A percentile compares a stretch with the other conserved stretches of the same genome.
Evolutionary conservation across 2,888 invertebrate species (phyloP).

Genomic region (Drosophila yooni): DNA sequence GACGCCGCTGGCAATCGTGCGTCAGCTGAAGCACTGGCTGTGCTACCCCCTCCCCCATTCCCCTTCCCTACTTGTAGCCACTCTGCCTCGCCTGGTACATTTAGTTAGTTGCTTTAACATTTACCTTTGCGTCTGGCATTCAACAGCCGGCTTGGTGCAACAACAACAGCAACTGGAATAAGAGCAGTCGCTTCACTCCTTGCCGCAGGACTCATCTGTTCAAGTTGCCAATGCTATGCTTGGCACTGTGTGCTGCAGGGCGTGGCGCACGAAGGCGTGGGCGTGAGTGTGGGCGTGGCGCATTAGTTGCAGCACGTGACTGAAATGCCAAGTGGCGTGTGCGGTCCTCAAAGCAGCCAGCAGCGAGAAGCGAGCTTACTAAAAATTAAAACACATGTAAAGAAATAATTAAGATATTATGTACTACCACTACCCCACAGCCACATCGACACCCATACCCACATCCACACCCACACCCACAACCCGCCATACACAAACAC

Average conservation of each 20-base stretch:
- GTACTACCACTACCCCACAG: slow-evolving; percentile 38
- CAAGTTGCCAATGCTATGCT: slow-evolving; percentile 54
- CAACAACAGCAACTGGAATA: slow-evolving; percentile 11
- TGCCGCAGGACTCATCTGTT: slow-evolving; percentile 58
- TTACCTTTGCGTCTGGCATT: slow-evolving; percentile 62
- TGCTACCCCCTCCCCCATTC: neutral
- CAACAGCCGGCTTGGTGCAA: slow-evolving; percentile 38
- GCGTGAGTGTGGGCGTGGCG: slow-evolving; percentile 41
- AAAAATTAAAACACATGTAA: slow-evolving; percentile 78
- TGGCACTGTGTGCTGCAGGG: slow-evolving; percentile 19
- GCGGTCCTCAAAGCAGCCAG: slow-evolving; percentile 31
- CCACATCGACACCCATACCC: neutral
- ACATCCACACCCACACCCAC: neutral
- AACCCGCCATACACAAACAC: neutral
- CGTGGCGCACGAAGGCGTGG: slow-evolving; percentile 14
- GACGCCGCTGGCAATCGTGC: slow-evolving; percentile 42
- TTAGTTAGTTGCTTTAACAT: slow-evolving; percentile 72
- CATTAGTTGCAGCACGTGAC: slow-evolving; percentile 78
- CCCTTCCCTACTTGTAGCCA: slow-evolving; percentile 14
- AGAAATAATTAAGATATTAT: slow-evolving; percentile 78
- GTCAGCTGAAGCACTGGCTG: slow-evolving; percentile 28
- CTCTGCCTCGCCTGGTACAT: slow-evolving; percentile 32
- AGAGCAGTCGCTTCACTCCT: slow-evolving; percentile 23
- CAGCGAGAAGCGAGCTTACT: slow-evolving; percentile 57
- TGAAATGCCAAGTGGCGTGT: slow-evolving; percentile 62